Conservation (phyloP, 2,888 invertebrate species). For the Troides helena region DNA sequence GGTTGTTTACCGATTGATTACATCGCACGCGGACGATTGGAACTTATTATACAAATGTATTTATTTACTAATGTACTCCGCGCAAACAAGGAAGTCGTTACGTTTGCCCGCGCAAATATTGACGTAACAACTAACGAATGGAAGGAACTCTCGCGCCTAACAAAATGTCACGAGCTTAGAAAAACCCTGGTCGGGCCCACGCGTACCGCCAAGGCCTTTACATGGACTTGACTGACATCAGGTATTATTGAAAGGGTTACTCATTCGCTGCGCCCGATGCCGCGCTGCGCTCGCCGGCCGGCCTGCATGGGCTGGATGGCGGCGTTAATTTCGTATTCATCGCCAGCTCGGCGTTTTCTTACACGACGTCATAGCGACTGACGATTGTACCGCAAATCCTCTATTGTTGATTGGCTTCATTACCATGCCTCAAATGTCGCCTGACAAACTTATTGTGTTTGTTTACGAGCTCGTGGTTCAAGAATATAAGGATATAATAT, state of each 20-base stretch:
- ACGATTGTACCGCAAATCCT: background rate
- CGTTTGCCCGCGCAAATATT: conserved; percentile 12
- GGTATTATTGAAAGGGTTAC: conserved; percentile 2
- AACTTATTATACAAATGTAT: background rate
- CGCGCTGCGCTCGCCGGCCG: background rate
- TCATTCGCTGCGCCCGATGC: conserved; percentile 2
- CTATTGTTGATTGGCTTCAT: conserved; percentile 1
- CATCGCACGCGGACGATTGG: too few species aligned
- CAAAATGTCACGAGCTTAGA: conserved; percentile 18
- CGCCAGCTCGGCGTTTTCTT: background rate
- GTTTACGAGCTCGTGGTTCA: too few species aligned
- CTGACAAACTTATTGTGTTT: too few species aligned
- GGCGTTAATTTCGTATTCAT: background rate
- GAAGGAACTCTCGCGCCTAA: conserved; percentile 1
- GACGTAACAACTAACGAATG: conserved; percentile 1
- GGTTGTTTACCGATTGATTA: too few species aligned
- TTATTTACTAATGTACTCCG: too few species aligned
- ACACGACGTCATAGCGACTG: background rate
- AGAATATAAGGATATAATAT: too few species aligned
- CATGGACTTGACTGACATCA: conserved; percentile 6
- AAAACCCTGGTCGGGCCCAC: conserved; percentile 15
- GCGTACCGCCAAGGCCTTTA: conserved; percentile 22
- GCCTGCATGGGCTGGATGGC: background rate
- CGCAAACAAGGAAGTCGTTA: conserved; percentile 17
- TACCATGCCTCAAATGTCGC: background rate